These are phyloP conservation scores for Popillia japonica DNA, from an alignment of 1,140 invertebrate species.

Conservation along the genomic window DNA sequence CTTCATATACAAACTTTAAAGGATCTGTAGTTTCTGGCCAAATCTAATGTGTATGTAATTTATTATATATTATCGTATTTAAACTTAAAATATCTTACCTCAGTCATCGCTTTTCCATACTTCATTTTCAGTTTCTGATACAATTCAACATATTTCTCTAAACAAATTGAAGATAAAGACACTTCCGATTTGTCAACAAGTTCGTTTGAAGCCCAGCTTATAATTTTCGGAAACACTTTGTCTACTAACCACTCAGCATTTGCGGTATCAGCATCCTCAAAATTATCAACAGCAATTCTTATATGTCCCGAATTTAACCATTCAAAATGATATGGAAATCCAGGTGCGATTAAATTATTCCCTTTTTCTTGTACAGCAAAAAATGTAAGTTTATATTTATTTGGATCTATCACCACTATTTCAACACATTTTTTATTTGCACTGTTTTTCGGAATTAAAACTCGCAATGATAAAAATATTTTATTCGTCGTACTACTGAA, in stretches of 20 bases:
- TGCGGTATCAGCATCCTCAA: slow-evolving; percentile 53
- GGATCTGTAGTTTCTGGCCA: slow-evolving; percentile 95
- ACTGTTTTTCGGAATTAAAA: slow-evolving; percentile 51
- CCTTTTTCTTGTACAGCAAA: slow-evolving; percentile 47
- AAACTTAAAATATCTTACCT: slow-evolving; percentile 63
- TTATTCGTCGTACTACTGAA: slow-evolving; percentile 44
- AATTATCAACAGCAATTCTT: slow-evolving; percentile 49
- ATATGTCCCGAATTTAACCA: slow-evolving; percentile 47
- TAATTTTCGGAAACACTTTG: slow-evolving; percentile 69
- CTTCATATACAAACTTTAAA: slow-evolving; percentile 95
- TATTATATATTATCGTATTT: neutral
- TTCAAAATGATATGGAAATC: slow-evolving; percentile 55
- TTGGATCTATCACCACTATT: slow-evolving; percentile 56
- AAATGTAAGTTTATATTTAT: slow-evolving; percentile 50
- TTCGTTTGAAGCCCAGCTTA: slow-evolving; percentile 70
- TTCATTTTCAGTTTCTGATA: slow-evolving; percentile 82
- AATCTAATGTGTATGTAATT: slow-evolving; percentile 61
- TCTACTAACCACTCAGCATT: slow-evolving; percentile 65
- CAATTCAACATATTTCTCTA: slow-evolving; percentile 74
- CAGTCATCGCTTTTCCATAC: slow-evolving; percentile 77
- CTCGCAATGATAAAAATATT: slow-evolving; percentile 54
- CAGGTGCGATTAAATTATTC: slow-evolving; percentile 47
- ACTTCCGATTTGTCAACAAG: slow-evolving; percentile 57
- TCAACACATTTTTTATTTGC: slow-evolving; percentile 52
- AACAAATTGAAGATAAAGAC: slow-evolving; percentile 74